These are phyloP conservation scores for Poeciliopsis turrubarensis DNA, from an alignment of 2,113 vertebrate genomes.

Conservation along the genomic window DNA sequence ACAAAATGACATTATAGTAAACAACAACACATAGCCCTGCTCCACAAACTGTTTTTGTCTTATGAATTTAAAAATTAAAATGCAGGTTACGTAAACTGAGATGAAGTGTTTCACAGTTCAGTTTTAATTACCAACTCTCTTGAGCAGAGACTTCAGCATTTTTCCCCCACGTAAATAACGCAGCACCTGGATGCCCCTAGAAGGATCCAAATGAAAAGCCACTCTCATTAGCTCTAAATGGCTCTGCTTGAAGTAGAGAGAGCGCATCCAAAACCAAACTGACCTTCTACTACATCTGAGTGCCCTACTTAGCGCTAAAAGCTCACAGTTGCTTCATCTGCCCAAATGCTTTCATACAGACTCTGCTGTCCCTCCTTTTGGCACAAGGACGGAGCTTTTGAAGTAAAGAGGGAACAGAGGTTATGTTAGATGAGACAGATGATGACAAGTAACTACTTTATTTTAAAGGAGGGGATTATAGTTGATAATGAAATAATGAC, in stretches of 20 bases:
- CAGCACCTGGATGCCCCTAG: slow-evolving; percentile 4
- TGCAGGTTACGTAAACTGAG: not conserved
- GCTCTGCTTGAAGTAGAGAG: slow-evolving; percentile 47
- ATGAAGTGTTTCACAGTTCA: not conserved
- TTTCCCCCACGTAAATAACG: slow-evolving; percentile 22
- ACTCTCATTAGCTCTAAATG: slow-evolving; percentile 58
- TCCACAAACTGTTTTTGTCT: not conserved
- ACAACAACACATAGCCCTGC: not conserved
- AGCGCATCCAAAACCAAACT: slow-evolving; percentile 44
- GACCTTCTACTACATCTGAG: slow-evolving; percentile 66
- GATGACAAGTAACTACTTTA: slow-evolving; percentile 46
- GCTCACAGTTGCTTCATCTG: slow-evolving; percentile 49
- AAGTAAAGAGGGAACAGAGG: slow-evolving; percentile 52
- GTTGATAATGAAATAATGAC: slow-evolving; percentile 36
- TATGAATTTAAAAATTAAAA: not conserved
- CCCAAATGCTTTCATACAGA: slow-evolving; percentile 56
- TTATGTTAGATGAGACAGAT: slow-evolving; percentile 40
- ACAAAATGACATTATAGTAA: not conserved
- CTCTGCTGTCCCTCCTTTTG: slow-evolving; percentile 30
- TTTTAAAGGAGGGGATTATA: slow-evolving; percentile 30
- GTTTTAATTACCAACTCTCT: not conserved
- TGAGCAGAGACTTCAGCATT: slow-evolving; percentile 7
- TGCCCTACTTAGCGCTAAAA: slow-evolving; percentile 37
- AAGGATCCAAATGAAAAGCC: slow-evolving; percentile 39
- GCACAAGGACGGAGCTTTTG: slow-evolving; percentile 67